These are phyloP conservation scores for Morone saxatilis DNA, from an alignment of 2,113 vertebrate species.

Conservation along the genomic window DNA sequence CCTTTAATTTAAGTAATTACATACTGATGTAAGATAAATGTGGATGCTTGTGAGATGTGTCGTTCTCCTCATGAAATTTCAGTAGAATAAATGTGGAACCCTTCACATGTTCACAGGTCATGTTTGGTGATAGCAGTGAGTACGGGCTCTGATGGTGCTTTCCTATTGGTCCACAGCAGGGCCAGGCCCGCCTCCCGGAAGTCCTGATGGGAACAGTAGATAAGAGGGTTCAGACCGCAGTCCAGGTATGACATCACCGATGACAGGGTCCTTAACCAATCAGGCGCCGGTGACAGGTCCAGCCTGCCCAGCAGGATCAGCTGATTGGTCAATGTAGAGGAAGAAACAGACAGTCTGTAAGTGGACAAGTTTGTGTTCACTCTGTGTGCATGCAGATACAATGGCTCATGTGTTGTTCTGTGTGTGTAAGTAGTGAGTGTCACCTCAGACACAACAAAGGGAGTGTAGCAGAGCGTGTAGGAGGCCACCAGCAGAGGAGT, in stretches of 20 bases:
- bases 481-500: conserved; percentile 74
- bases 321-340: conserved; percentile 52
- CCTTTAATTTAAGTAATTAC: neutral
- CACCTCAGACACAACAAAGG: conserved; percentile 83
- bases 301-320: conserved; percentile 77
- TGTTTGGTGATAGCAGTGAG: conserved; percentile 74
- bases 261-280: conserved; percentile 82
- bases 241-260: conserved; percentile 83
- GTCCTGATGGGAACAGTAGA: conserved; percentile 80
- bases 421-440: conserved; percentile 18
- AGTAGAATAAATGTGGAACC: neutral
- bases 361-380: neutral
- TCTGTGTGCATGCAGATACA: neutral
- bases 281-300: conserved; percentile 79
- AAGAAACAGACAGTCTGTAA: conserved; percentile 9
- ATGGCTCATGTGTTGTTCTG: neutral
- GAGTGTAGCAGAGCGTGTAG: conserved; percentile 81
- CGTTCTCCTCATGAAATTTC: neutral
- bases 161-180: conserved; percentile 79
- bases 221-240: conserved; percentile 82
- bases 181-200: conserved; percentile 78
- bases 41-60: neutral
- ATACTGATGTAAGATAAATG: neutral
- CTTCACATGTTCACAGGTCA: conserved; percentile 40
- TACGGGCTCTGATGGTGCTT: conserved; percentile 70